A percentile compares a stretch with the other conserved stretches of the same genome.
phyloP scores from a whole-genome alignment of 37 sponge, comb jelly and placozoan species.

The Halisarca cf. caerulea region DNA sequence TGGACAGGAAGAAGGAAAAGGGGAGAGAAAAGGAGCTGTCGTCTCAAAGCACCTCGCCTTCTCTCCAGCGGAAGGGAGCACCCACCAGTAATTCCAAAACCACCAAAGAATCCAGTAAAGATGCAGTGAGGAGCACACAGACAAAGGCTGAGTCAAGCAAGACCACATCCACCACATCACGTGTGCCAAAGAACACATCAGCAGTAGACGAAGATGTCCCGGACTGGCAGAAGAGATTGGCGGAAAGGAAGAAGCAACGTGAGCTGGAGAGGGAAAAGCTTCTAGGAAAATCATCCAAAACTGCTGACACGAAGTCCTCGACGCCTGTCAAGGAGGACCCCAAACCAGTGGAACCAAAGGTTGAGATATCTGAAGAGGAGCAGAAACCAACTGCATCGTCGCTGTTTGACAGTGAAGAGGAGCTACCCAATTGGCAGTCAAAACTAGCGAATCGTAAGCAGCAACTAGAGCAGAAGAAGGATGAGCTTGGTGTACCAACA shows the following conservation, averaged over 20 bases:
- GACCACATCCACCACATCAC: neutral
- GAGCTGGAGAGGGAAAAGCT: neutral
- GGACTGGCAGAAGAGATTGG: slow-evolving; percentile 3
- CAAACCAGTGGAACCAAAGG: neutral
- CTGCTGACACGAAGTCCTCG: neutral
- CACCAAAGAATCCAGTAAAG: neutral
- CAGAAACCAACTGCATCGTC: neutral
- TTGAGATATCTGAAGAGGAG: neutral
- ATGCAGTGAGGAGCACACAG: neutral
- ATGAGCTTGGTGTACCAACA: slow-evolving; percentile 1
- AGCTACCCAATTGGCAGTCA: neutral
- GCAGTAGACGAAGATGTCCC: neutral
- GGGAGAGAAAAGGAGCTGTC: slow-evolving; percentile 32
- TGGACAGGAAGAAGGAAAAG: slow-evolving; percentile 45
- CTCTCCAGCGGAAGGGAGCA: neutral
- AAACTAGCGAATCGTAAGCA: neutral
- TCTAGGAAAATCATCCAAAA: neutral
- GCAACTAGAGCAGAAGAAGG: slow-evolving; percentile 10
- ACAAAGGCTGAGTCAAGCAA: neutral
- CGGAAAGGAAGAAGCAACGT: neutral
- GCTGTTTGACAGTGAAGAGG: neutral
- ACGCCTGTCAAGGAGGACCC: neutral
- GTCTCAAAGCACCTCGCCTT: neutral
- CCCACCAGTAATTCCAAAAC: neutral
- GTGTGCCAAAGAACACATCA: neutral